phyloP scores from a whole-genome alignment of 2,888 invertebrate species.

The Thereva unica region DNA sequence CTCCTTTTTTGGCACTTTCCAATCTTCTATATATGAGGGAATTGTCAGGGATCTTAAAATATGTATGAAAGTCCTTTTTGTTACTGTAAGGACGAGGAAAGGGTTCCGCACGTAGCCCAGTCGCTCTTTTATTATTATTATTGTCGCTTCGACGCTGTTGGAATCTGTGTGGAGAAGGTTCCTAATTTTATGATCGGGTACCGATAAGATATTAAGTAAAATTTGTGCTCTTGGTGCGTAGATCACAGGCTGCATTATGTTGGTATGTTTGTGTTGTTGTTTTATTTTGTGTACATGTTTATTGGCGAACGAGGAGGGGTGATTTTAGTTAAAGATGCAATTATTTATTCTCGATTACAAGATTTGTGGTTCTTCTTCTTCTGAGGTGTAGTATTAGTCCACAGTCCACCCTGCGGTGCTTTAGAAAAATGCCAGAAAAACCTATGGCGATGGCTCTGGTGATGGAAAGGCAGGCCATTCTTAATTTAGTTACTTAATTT shows the following conservation, averaged over 20 bases:
- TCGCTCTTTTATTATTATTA: slow-evolving; percentile 17
- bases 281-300: slow-evolving; percentile 36
- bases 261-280: slow-evolving; percentile 38
- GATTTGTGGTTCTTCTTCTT: neutral
- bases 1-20: too few relatives aligned
- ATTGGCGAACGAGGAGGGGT: neutral
- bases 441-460: too few relatives aligned
- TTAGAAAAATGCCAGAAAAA: too few relatives aligned
- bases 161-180: slow-evolving; percentile 10
- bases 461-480: too few relatives aligned
- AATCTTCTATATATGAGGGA: too few relatives aligned
- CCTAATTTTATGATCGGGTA: slow-evolving; percentile 37
- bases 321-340: too few relatives aligned
- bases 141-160: slow-evolving; percentile 2
- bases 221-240: slow-evolving; percentile 7
- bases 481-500: too few relatives aligned
- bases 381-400: too few relatives aligned
- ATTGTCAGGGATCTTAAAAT: too few relatives aligned
- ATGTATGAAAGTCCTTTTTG: neutral
- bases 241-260: slow-evolving; percentile 26
- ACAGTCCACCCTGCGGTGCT: too few relatives aligned
- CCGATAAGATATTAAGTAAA: slow-evolving; percentile 31
- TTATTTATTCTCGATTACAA: neutral
- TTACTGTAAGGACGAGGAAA: slow-evolving; percentile 1
- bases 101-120: neutral